Evolutionary conservation across 2,888 invertebrate genomes (phyloP), one percentile per base, ranked within the genome.

Genomic region (Cordilura impudica): DNA sequence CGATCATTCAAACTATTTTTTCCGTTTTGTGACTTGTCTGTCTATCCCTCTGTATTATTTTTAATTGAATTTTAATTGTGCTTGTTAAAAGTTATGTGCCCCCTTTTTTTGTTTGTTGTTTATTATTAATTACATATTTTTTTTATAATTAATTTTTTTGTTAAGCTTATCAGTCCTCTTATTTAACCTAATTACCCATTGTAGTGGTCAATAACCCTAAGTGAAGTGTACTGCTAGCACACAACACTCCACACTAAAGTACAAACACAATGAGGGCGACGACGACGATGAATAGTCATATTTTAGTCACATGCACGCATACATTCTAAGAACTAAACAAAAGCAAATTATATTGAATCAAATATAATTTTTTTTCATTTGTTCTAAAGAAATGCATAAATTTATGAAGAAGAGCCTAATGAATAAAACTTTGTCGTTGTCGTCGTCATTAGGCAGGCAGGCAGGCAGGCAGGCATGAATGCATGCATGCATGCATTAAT

Each of bases 101-200:
- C 23, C 23, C 4, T 31, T 39, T 39, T 39, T 12, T 12, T 39
- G 16, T 8, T 39, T 66, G 53, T 65, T 63, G 54, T 18, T 56
- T 63, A 70, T 69, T 69, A 70, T 76, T 76, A 69, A 76, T 76
- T 76, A 76, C 51, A 76, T 63, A 69, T 75, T 69, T 60, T 58
- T 74, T 75, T 69, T 61, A 61, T 67, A 74, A 75, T 75, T 60
- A 74, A 35, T 53, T 66, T 19, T 61, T 72, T 58, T 67, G n/a
- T 58, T 53, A 72, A 75, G 75, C 79, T 79, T 79, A 79, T 79
- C 79, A 75, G 71, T 71, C 61, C 79, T 79, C 79, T 79, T 79
- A 79, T 75, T 79, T 79, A 79, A 79, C 79, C 79, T 70, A 79
- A 79, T 79, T 79, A 79, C 79, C 71, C 75, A 72, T 79, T 79